Conservation (phyloP, 1,140 invertebrate species). For the Drosophila lacertosa region DNA sequence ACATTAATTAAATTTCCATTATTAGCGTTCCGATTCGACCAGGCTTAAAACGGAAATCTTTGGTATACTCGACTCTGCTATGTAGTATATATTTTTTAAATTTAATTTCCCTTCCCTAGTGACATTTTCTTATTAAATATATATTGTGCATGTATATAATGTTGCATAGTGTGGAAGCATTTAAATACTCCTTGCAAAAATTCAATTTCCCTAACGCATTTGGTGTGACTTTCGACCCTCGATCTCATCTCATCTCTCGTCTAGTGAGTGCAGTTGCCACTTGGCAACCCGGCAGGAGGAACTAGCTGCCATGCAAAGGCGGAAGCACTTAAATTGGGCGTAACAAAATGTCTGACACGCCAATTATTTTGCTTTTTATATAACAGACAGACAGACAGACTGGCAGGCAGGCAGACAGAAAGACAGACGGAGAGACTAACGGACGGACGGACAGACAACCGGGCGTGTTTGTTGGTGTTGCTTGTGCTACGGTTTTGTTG, state of each 20-base stretch:
- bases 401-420: constrained; percentile 4
- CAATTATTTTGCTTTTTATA: constrained; percentile 80
- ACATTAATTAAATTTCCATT: constrained; percentile 15
- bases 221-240: constrained; percentile 41
- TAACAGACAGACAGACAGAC: constrained; percentile 45
- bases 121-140: not conserved
- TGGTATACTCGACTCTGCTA: not conserved
- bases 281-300: not conserved
- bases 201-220: constrained; percentile 21
- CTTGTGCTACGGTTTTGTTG: constrained; percentile 37
- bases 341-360: constrained; percentile 80
- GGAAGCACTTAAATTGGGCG: constrained; percentile 79
- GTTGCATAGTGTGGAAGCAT: constrained; percentile 9
- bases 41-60: not conserved
- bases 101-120: not conserved
- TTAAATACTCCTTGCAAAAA: constrained; percentile 22
- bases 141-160: constrained; percentile 3
- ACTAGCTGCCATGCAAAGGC: constrained; percentile 43
- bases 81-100: not conserved
- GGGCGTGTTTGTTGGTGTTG: constrained; percentile 31
- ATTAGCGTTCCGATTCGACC: not conserved
- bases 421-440: constrained; percentile 36
- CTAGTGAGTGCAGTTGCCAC: constrained; percentile 34
- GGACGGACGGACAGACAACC: constrained; percentile 19
- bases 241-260: constrained; percentile 15